phyloP scores from a whole-genome alignment of 1,140 invertebrate species.

The Berghia stephanieae region DNA sequence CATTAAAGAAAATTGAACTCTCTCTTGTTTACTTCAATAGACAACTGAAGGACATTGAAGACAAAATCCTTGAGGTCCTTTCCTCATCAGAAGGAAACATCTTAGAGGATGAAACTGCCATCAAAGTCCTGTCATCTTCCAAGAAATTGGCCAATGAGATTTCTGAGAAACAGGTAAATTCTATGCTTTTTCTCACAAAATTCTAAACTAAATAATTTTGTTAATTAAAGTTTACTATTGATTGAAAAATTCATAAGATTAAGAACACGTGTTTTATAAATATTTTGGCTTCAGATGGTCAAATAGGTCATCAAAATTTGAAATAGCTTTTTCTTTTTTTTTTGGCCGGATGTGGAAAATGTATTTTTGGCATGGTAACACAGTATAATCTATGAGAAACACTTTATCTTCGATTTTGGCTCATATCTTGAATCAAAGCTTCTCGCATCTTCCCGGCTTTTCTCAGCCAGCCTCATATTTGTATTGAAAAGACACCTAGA shows the following conservation, averaged over 20 bases:
- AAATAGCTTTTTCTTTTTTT: not conserved
- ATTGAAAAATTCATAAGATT: not conserved
- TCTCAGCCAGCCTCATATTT: too few relatives aligned
- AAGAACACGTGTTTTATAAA: not conserved
- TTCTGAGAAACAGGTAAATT: slow-evolving; percentile 75
- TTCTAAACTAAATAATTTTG: too few relatives aligned
- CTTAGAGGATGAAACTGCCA: slow-evolving; percentile 94
- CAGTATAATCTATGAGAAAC: too few relatives aligned
- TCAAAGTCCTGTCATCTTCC: slow-evolving; percentile 90
- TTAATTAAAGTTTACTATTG: not conserved
- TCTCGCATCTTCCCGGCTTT: too few relatives aligned
- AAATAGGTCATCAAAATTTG: not conserved
- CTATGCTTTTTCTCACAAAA: not conserved
- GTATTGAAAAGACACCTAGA: too few relatives aligned
- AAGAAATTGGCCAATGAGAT: slow-evolving; percentile 76
- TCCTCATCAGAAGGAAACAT: slow-evolving; percentile 85
- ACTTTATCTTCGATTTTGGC: too few relatives aligned
- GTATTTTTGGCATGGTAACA: too few relatives aligned
- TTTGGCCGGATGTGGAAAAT: too few relatives aligned
- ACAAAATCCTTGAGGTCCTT: slow-evolving; percentile 90
- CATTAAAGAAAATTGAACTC: not conserved
- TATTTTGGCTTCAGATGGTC: not conserved
- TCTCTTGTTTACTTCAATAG: slow-evolving; percentile 69
- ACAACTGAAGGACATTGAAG: slow-evolving; percentile 91
- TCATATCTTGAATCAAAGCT: too few relatives aligned